Percentiles rank a stretch among this genome's conserved stretches.
Evolutionary conservation across 1,140 invertebrate species (phyloP).

Genomic region (Dreissena rostriformis): DNA sequence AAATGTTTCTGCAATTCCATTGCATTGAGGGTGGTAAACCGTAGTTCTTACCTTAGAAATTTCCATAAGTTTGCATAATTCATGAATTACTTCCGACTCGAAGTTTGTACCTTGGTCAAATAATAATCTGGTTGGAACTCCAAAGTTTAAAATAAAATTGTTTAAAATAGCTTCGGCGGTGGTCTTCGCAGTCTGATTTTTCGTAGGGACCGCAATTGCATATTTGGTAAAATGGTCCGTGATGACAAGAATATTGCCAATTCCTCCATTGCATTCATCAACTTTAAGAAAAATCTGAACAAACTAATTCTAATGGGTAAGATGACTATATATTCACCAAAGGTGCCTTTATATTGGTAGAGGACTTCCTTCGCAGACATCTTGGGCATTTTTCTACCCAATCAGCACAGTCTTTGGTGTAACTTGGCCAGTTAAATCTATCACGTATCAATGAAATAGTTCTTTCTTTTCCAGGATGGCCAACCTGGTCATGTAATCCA

Average conservation of each 20-base stretch:
- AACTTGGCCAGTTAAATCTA: slow-evolving; percentile 14
- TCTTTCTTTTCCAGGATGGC: neutral
- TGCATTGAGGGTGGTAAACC: slow-evolving; percentile 30
- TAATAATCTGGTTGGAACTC: slow-evolving; percentile 13
- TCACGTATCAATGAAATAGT: neutral
- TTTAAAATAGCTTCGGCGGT: neutral
- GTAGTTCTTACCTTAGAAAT: slow-evolving; percentile 38
- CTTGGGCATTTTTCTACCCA: slow-evolving; percentile 1
- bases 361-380: slow-evolving; percentile 22
- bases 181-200: slow-evolving; percentile 14
- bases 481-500: slow-evolving; percentile 16
- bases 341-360: slow-evolving; percentile 7
- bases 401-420: neutral
- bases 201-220: neutral
- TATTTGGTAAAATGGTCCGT: slow-evolving; percentile 1
- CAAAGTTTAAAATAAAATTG: slow-evolving; percentile 42
- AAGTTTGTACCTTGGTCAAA: slow-evolving; percentile 51
- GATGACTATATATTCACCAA: slow-evolving; percentile 31
- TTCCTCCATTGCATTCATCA: slow-evolving; percentile 27
- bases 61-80: slow-evolving; percentile 20
- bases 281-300: slow-evolving; percentile 35
- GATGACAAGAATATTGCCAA: slow-evolving; percentile 12
- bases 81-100: slow-evolving; percentile 29
- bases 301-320: neutral
- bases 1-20: slow-evolving; percentile 11